Base-by-base conservation (phyloP, 2,888 invertebrate species). In the Calliopum simillimum region DNA sequence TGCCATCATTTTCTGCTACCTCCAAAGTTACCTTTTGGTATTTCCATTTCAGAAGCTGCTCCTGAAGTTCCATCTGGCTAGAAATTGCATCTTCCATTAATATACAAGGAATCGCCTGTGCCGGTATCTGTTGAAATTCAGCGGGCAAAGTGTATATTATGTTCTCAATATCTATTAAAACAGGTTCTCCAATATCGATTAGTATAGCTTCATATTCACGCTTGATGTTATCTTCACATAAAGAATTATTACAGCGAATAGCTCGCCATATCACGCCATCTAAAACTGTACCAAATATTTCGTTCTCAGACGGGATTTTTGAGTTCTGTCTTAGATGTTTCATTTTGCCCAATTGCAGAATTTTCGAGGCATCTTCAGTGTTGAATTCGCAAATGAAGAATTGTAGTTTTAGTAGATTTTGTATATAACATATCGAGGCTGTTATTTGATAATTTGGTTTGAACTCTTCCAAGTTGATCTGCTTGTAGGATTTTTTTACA, bases 131-230 rank as follows among this genome's bases (percentile, higher is more conserved):
- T 66, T 74, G 56, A 19, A 71, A 71, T 16, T 73, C 68, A 2
- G 23, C 25, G 1, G 71, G 71, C 21, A 77, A 56, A 47, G 68
- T 71, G 53, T 77, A 77, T 63, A 73, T 71, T 4, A 77, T 68
- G 51, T 70, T 43, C 2, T 61, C 14, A 1, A 53, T 21, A 49
- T 63, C 73, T 21, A 76, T 41, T 11, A 62, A 19, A 2, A 73
- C 65, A 14, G 71, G 49, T 68, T 77, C 77, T 2, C 77, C 77
- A 44, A 74, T 74, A 53, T 77, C 77, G 12, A 77, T 16, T 16
- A 77, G 33, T 6, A 73, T 47, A 25, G 65, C 68, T 59, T 72
- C 69, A 23, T 67, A 66, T 2, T 14, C 19, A 21, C 23, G 49
- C 62, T 44, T 43, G 25, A 11, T 33, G 33, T 43, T 51, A 14